Evolutionary conservation across 2,888 invertebrate species (phyloP).

Genomic region (Hoplodrina blanda): DNA sequence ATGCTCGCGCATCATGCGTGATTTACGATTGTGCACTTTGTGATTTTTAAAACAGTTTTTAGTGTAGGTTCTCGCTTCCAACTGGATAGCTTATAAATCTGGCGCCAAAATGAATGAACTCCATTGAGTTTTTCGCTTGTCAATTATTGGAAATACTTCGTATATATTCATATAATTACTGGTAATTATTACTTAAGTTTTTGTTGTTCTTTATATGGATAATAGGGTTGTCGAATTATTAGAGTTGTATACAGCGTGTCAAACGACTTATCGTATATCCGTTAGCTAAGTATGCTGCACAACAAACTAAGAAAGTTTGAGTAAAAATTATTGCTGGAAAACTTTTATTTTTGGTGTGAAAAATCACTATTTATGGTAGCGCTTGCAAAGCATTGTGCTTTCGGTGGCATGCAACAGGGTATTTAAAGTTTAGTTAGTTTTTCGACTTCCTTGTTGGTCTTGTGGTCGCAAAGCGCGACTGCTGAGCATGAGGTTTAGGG

Average conservation of each 20-base stretch:
- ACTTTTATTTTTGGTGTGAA: too few species aligned
- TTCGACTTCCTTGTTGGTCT: too few species aligned
- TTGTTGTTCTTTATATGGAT: slow-evolving; percentile 68
- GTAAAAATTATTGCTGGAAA: too few species aligned
- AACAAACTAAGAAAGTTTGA: background rate
- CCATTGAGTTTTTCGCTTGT: slow-evolving; percentile 77
- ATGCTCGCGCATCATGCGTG: slow-evolving; percentile 71
- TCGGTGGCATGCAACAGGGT: too few species aligned
- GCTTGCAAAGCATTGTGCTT: too few species aligned
- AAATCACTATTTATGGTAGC: too few species aligned
- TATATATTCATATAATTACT: slow-evolving; percentile 74
- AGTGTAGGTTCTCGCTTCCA: slow-evolving; percentile 81
- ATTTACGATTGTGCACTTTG: slow-evolving; percentile 85
- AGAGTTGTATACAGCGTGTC: background rate
- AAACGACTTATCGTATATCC: background rate
- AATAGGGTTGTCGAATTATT: slow-evolving; percentile 52
- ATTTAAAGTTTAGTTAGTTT: too few species aligned
- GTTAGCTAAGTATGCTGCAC: background rate
- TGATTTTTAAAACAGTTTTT: slow-evolving; percentile 84
- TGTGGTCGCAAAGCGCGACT: too few species aligned
- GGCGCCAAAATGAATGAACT: slow-evolving; percentile 88
- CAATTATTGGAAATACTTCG: slow-evolving; percentile 76
- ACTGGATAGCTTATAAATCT: slow-evolving; percentile 85
- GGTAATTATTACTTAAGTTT: slow-evolving; percentile 68
- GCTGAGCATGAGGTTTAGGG: too few species aligned